Evolutionary conservation across 2,888 invertebrate species (phyloP).

Genomic region (Agriotes lineatus): DNA sequence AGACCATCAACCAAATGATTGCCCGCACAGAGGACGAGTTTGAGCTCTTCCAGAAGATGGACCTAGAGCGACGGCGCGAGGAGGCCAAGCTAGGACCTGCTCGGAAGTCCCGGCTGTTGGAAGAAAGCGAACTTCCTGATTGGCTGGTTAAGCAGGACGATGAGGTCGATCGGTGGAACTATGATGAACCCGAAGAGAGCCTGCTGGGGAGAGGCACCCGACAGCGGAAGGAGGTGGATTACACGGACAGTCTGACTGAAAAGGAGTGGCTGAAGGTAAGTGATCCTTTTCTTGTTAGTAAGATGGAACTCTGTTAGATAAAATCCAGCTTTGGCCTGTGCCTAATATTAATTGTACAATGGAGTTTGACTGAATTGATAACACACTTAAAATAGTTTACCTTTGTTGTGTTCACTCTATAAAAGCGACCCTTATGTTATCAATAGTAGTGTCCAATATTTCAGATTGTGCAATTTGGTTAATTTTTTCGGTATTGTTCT

Average conservation of each 20-base stretch:
- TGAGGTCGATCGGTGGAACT: constrained; percentile 82
- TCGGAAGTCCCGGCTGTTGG: constrained; percentile 88
- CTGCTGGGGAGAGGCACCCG: constrained; percentile 91
- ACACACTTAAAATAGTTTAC: no score
- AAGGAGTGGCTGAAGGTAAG: constrained; percentile 96
- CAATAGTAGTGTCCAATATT: no score
- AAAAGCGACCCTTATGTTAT: no score
- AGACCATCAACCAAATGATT: constrained; percentile 99
- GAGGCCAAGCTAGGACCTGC: constrained; percentile 79
- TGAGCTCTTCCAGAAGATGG: constrained; percentile 93
- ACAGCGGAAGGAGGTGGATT: constrained; percentile 97
- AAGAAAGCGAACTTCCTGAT: constrained; percentile 93
- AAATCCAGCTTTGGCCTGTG: no score
- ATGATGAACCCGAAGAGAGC: constrained; percentile 79
- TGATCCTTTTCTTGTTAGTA: no score
- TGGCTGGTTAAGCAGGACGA: constrained; percentile 96
- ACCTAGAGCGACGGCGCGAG: constrained; percentile 87
- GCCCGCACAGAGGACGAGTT: constrained; percentile 95
- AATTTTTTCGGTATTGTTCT: no score
- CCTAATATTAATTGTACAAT: no score
- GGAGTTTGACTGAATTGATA: no score
- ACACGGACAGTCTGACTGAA: constrained; percentile 96
- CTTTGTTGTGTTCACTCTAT: no score
- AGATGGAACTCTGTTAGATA: no score
- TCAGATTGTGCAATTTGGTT: no score